Evolutionary conservation across 2,113 vertebrate genomes (phyloP), one percentile per base, ranked within the genome.

Genomic region (Limanda limanda): DNA sequence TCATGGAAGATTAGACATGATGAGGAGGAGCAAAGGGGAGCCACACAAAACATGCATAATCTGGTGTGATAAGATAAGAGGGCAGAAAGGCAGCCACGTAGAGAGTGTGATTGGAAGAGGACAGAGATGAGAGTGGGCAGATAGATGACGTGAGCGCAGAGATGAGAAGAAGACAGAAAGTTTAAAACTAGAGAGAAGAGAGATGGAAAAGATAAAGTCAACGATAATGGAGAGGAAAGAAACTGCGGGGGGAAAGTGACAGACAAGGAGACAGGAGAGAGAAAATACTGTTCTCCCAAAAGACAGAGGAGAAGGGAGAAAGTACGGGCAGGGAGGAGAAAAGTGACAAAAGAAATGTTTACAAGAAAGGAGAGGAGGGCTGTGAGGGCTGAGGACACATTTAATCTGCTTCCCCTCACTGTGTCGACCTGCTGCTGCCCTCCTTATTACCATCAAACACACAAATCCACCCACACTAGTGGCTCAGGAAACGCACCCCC

Each of bases 1-100:
- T 74, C 73, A 62, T 42, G 45, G 78, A 76, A 83, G 82, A 86
- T 89, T 82, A 81, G 78, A 71, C 64, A 71, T 52, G 71, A 85
- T 21, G 64, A 89, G 64, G 79, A 52, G 69, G 74, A 80, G 80
- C 75, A 76, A 79, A 85, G 57, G 59, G 74, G 74, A 81, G 67
- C 57, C 40, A n/a, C 63, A 54, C 63, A 77, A 54, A 74, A 72
- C 78, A 70, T 66, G 75, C 61, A 68, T 79, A 60, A 83, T 87
- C 73, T 56, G 63, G 79, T 82, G 74, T 67, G 66, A 77, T 80
- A 52, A 72, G 66, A 73, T 42, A 60, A 52, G 67, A 77, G 57
- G 37, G 21, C 37, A 21, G 71, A 25, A 51, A 64, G 57, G 64
- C 17, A 47, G 27, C 6, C 6, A 5, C 31, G 6, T 31, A 7